Percentiles rank a stretch among this genome's conserved stretches.
Evolutionary conservation across 2,797 vertebrate genomes (phyloP).

Genomic region (Schizopygopsis pylzovi): DNA sequence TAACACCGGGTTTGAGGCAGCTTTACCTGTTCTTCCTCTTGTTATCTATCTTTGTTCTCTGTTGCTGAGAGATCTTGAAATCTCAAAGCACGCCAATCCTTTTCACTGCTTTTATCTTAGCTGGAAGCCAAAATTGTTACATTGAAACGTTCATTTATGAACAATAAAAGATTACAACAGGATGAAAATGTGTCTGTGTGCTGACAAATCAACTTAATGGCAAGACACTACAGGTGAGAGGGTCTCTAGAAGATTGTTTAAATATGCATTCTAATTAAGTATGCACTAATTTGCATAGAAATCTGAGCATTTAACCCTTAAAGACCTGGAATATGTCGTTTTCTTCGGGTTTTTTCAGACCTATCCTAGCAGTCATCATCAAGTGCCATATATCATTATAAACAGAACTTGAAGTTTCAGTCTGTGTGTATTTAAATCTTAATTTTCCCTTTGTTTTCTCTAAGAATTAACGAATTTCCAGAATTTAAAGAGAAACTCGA

Average conservation of each 20-base stretch:
- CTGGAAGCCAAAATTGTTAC: conserved; percentile 33
- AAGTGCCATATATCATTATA: no score
- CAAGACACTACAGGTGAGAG: not conserved
- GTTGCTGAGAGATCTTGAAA: not conserved
- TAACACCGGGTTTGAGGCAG: conserved; percentile 44
- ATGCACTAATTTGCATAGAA: no score
- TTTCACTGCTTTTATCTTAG: conserved; percentile 18
- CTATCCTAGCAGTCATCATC: no score
- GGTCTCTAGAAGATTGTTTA: not conserved
- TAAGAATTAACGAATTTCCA: no score
- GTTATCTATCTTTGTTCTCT: conserved; percentile 67
- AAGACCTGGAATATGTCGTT: no score
- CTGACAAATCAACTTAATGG: not conserved
- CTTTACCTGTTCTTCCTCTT: conserved; percentile 61
- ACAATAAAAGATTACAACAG: conserved; percentile 34
- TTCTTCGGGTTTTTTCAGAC: no score
- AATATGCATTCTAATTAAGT: no score
- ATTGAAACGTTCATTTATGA: conserved; percentile 13
- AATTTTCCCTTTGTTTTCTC: no score
- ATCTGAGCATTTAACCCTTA: no score
- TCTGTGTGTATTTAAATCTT: no score
- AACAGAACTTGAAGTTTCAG: no score
- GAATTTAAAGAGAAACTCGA: no score
- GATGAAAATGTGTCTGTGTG: conserved; percentile 7
- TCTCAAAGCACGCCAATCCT: not conserved